Percentiles rank a stretch among this genome's conserved stretches.
Evolutionary conservation across 2,888 invertebrate species (phyloP).

Genomic region (Blomia tropicalis): DNA sequence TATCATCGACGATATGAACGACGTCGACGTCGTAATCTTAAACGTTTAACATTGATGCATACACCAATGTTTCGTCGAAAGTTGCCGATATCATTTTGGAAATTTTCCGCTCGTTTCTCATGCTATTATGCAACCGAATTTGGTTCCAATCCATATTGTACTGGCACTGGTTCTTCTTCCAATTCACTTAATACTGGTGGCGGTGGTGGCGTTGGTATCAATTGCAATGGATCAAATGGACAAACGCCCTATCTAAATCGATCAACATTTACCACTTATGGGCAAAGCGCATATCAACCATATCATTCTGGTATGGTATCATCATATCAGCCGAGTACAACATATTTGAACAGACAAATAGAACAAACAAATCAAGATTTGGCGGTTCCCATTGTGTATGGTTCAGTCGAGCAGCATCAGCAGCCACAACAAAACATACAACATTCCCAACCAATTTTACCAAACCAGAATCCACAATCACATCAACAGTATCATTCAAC

Average conservation of each 20-base stretch:
- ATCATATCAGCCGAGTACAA: not conserved
- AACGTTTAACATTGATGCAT: not conserved
- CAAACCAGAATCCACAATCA: not conserved
- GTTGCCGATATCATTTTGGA: slow-evolving; percentile 12
- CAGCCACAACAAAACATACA: not conserved
- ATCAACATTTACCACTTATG: not conserved
- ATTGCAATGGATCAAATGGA: not conserved
- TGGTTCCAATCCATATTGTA: not conserved
- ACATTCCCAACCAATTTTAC: not conserved
- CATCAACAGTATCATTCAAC: not conserved
- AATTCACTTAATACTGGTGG: not conserved
- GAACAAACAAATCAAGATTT: not conserved
- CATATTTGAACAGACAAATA: not conserved
- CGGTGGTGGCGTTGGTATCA: not conserved
- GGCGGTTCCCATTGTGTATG: not conserved
- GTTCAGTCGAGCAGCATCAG: not conserved
- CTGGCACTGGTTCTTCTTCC: slow-evolving; percentile 1
- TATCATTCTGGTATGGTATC: not conserved
- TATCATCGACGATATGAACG: slow-evolving; percentile 5
- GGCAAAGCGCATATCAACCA: not conserved
- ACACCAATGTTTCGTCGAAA: slow-evolving; percentile 8
- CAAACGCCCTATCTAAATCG: not conserved
- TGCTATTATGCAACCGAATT: slow-evolving; percentile 5
- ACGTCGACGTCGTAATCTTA: not conserved
- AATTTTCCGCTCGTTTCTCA: not conserved